phyloP scores from a whole-genome alignment of 2,888 invertebrate species.

The Rapana venosa region DNA sequence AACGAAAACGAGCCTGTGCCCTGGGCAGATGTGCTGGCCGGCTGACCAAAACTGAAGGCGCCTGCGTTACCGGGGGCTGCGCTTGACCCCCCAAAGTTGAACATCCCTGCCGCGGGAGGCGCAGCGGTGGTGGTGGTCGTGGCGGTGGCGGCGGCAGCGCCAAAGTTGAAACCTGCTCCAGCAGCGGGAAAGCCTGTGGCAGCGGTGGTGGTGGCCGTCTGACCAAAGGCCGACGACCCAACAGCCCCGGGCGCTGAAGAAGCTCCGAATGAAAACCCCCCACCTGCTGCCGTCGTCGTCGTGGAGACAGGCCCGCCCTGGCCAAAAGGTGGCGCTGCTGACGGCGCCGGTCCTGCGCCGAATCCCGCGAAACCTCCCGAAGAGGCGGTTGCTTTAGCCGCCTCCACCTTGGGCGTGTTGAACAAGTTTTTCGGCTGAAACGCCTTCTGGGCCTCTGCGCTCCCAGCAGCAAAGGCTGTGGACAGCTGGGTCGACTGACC shows the following conservation, averaged over 20 bases:
- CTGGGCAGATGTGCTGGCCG: neutral
- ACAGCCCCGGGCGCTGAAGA: neutral
- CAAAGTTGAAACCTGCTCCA: conserved; percentile 7
- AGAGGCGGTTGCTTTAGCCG: neutral
- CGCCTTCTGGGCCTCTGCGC: neutral
- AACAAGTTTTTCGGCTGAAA: conserved; percentile 38
- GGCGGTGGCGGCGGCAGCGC: neutral
- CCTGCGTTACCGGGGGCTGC: neutral
- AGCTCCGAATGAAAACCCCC: conserved; percentile 26
- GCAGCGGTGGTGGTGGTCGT: neutral
- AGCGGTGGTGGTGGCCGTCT: neutral
- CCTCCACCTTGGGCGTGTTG: neutral
- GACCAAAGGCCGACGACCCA: conserved; percentile 7
- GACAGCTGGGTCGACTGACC: conserved; percentile 24
- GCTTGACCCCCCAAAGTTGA: neutral
- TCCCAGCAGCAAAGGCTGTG: neutral
- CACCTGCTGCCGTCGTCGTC: neutral
- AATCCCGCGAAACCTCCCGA: conserved; percentile 1
- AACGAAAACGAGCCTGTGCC: neutral
- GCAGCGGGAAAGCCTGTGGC: neutral
- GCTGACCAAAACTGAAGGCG: neutral
- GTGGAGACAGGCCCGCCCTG: neutral
- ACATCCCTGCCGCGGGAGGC: neutral
- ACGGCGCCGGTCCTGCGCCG: neutral
- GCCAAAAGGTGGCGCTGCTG: neutral